These are phyloP conservation scores for Sabellastarte sp. DNA, from an alignment of 2,888 invertebrate species.

Conservation along the genomic window DNA sequence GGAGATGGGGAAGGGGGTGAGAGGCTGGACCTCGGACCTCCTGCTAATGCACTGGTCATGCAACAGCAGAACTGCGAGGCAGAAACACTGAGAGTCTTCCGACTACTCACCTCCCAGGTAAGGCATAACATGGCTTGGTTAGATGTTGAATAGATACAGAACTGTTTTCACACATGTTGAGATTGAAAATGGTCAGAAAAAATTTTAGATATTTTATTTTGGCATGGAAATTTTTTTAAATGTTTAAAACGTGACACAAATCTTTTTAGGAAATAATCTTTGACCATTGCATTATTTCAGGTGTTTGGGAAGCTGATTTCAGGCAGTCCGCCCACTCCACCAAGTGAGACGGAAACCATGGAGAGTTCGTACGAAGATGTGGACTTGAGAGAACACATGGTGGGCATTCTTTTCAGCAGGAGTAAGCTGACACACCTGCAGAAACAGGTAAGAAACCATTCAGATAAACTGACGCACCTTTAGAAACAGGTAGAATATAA, in stretches of 20 bases:
- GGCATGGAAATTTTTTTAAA: too few relatives aligned
- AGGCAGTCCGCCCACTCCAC: neutral
- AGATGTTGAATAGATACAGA: too few relatives aligned
- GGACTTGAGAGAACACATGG: conserved; percentile 91
- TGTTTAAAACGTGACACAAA: too few relatives aligned
- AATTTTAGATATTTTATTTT: neutral
- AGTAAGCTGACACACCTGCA: conserved; percentile 90
- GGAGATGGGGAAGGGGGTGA: conserved; percentile 66
- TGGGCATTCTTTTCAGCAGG: conserved; percentile 90
- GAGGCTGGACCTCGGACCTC: conserved; percentile 49
- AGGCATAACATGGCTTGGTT: too few relatives aligned
- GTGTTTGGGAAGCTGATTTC: conserved; percentile 84
- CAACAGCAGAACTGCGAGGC: conserved; percentile 85
- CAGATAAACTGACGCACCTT: too few relatives aligned
- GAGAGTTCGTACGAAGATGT: conserved; percentile 59
- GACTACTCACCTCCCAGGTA: conserved; percentile 86
- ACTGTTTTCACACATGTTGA: neutral
- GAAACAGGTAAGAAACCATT: conserved; percentile 72
- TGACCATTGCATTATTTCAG: too few relatives aligned
- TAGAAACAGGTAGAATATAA: too few relatives aligned
- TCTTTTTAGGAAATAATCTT: too few relatives aligned
- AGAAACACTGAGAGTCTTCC: conserved; percentile 88
- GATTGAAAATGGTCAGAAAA: neutral
- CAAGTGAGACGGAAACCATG: conserved; percentile 10
- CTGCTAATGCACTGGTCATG: conserved; percentile 64